Evolutionary conservation across 1,140 invertebrate genomes (phyloP).

Genomic region (Cepaea nemoralis): DNA sequence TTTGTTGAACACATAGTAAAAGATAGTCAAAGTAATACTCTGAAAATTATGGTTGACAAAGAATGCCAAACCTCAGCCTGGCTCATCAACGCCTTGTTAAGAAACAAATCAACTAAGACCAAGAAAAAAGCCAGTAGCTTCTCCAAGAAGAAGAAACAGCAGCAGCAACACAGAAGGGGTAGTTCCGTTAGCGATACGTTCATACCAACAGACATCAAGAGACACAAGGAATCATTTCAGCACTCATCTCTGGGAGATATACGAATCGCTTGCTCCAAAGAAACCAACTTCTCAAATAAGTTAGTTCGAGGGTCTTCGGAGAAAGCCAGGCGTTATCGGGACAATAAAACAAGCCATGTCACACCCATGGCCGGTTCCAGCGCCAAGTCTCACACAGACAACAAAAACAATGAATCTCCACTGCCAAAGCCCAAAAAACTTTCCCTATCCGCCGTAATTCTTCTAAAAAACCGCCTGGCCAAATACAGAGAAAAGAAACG

Average conservation of each 20-base stretch:
- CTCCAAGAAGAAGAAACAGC: slow-evolving; percentile 5
- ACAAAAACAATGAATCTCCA: background rate
- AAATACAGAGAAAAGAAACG: slow-evolving; percentile 36
- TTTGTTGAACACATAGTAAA: no score
- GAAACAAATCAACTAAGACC: background rate
- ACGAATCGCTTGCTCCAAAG: background rate
- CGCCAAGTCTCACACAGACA: background rate
- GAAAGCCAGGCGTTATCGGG: background rate
- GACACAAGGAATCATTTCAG: background rate
- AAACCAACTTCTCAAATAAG: background rate
- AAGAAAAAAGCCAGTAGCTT: slow-evolving; percentile 15
- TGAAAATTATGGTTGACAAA: background rate
- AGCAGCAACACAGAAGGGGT: background rate
- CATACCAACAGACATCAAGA: background rate
- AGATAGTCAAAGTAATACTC: no score
- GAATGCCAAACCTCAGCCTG: slow-evolving; percentile 28
- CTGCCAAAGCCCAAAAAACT: slow-evolving; percentile 42
- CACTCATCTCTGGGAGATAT: slow-evolving; percentile 16
- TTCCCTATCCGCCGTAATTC: slow-evolving; percentile 42
- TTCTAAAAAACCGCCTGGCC: slow-evolving; percentile 47
- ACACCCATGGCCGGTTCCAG: background rate
- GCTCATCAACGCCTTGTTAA: slow-evolving; percentile 11
- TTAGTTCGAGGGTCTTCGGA: no score
- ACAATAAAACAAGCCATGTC: background rate
- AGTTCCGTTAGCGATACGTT: slow-evolving; percentile 26